These are phyloP conservation scores for Hyperoodon ampullatus DNA, from an alignment of 2,113 vertebrate species.

Conservation along the genomic window DNA sequence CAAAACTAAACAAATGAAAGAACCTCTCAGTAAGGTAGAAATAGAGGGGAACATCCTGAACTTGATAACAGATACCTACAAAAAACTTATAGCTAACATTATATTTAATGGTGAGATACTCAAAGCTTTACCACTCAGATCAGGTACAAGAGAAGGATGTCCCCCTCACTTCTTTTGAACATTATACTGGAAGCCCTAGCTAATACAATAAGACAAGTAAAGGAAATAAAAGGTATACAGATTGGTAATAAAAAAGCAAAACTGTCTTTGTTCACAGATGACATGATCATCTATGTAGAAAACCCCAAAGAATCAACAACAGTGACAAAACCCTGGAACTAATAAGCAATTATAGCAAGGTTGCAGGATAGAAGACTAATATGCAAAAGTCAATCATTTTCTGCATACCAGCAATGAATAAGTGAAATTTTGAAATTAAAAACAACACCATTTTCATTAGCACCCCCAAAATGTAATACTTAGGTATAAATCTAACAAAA, in stretches of 20 bases:
- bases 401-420: neutral
- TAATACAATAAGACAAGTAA: neutral
- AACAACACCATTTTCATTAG: neutral
- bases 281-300: neutral
- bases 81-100: neutral
- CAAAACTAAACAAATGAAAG: neutral
- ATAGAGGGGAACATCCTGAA: neutral
- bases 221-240: neutral
- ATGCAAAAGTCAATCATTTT: neutral
- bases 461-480: neutral
- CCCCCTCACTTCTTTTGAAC: neutral
- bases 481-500: neutral
- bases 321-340: neutral
- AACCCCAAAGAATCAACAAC: neutral
- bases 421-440: neutral
- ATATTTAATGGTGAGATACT: neutral
- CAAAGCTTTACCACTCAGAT: neutral
- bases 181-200: neutral
- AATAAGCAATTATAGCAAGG: neutral
- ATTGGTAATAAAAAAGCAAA: neutral
- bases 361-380: neutral
- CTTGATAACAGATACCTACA: neutral
- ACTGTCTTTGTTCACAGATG: neutral
- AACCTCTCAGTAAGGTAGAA: neutral
- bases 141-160: neutral